Conservation (phyloP, 2,113 vertebrate genomes). For the Syngnathus scovelli region DNA sequence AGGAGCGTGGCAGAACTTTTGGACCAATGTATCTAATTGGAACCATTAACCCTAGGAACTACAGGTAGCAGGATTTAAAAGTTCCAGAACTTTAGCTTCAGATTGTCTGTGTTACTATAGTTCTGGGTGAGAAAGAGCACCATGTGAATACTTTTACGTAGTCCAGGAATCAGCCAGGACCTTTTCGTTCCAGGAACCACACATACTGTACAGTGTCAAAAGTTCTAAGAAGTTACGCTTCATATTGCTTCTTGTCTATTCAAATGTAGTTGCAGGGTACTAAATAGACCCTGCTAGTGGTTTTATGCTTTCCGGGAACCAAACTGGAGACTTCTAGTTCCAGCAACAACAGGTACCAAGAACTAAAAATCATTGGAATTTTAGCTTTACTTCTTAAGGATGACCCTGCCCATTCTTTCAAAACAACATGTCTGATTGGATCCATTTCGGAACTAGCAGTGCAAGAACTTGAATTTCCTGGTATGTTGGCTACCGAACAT, state of each 20-base stretch:
- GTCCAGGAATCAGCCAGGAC: not conserved
- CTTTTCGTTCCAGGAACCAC: no score
- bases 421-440: not conserved
- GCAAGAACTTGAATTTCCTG: not conserved
- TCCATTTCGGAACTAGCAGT: not conserved
- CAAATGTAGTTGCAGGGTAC: no score
- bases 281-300: not conserved
- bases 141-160: not conserved
- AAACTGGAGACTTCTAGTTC: not conserved
- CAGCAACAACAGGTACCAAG: not conserved
- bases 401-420: not conserved
- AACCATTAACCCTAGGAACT: not conserved
- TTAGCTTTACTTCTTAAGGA: not conserved
- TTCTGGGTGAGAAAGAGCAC: no score
- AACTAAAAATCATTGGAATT: not conserved
- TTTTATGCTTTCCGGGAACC: not conserved
- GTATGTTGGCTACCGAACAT: constrained; percentile 35
- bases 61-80: not conserved
- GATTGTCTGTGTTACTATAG: not conserved
- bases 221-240: no score
- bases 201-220: no score
- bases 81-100: not conserved
- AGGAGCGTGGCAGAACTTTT: not conserved
- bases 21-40: no score
- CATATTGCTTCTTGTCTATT: not conserved